These are phyloP conservation scores for Sapayoa aenigma DNA, from an alignment of 2,113 vertebrate species.

Conservation along the genomic window DNA sequence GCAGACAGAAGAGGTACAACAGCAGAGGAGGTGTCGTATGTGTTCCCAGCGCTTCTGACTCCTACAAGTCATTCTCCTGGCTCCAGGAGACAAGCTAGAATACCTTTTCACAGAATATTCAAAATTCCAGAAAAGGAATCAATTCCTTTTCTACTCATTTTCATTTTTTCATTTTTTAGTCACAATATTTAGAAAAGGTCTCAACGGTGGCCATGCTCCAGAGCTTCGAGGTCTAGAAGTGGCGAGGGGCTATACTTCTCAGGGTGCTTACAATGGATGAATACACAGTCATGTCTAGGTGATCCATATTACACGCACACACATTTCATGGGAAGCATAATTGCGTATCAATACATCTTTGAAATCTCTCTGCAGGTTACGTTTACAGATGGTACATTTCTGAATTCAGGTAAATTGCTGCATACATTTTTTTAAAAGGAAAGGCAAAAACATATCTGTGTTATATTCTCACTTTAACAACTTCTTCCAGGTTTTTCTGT, in stretches of 20 bases:
- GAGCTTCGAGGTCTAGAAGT: neutral
- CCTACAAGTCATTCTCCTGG: neutral
- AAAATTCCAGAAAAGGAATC: neutral
- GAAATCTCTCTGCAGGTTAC: neutral
- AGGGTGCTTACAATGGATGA: neutral
- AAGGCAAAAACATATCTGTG: neutral
- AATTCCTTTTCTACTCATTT: neutral
- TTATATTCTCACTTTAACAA: neutral
- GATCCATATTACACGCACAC: neutral
- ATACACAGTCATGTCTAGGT: neutral
- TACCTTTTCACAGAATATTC: neutral
- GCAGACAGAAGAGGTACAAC: neutral
- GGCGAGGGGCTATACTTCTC: neutral
- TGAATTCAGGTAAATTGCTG: neutral
- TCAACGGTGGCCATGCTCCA: accelerated
- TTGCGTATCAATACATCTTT: neutral
- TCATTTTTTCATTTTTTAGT: neutral
- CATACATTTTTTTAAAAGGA: neutral
- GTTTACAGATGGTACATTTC: neutral
- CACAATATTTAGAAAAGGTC: neutral
- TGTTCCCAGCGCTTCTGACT: neutral
- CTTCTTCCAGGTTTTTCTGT: neutral
- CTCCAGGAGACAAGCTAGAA: neutral
- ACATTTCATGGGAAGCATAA: too few relatives aligned
- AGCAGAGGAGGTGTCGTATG: accelerated